Conservation (phyloP, 1,140 invertebrate genomes). For the Lethocerus indicus region DNA sequence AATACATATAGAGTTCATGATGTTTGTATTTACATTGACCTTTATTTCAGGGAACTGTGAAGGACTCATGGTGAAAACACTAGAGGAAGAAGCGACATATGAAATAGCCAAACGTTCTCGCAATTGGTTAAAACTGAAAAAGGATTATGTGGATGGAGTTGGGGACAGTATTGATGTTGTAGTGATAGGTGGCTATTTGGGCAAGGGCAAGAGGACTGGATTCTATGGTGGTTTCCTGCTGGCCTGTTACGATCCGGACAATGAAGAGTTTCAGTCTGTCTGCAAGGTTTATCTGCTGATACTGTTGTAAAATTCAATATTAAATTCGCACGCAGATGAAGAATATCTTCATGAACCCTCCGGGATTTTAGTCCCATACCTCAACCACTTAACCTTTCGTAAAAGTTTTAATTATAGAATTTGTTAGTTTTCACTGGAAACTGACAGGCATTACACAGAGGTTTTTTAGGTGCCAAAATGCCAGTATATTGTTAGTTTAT, state of each 20-base stretch:
- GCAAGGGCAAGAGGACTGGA: conserved; percentile 87
- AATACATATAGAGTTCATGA: no score
- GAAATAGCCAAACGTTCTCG: conserved; percentile 94
- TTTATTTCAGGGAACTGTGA: conserved; percentile 71
- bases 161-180: conserved; percentile 91
- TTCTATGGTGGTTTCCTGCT: conserved; percentile 91
- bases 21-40: background rate
- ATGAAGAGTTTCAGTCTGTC: conserved; percentile 85
- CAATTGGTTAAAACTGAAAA: conserved; percentile 97
- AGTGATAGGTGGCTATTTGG: conserved; percentile 88
- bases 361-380: no score
- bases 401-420: no score
- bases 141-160: conserved; percentile 91
- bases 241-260: conserved; percentile 87
- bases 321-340: no score
- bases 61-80: conserved; percentile 96
- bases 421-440: no score
- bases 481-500: no score
- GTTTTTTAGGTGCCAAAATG: no score
- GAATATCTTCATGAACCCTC: no score
- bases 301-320: no score
- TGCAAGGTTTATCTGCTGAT: no score
- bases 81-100: conserved; percentile 85
- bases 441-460: no score
- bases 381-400: no score